These are phyloP conservation scores for Morpho achilles DNA, from an alignment of 2,888 invertebrate species.

Conservation along the genomic window DNA sequence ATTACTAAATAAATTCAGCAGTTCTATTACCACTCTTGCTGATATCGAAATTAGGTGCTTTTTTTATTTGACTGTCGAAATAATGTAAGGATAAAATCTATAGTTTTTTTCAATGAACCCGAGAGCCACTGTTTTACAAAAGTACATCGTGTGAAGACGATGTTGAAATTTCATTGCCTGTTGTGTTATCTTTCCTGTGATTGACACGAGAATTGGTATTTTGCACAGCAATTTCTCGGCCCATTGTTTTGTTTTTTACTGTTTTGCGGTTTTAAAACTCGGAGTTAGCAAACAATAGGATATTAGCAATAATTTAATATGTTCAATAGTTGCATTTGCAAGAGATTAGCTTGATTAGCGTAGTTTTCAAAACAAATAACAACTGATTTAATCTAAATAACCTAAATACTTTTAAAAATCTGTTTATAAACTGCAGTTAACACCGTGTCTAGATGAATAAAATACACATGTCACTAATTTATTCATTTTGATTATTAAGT, in stretches of 20 bases:
- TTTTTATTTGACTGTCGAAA: not conserved
- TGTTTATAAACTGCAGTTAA: too few relatives aligned
- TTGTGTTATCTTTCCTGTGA: not conserved
- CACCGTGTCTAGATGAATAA: too few relatives aligned
- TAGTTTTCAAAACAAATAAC: too few relatives aligned
- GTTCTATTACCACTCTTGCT: too few relatives aligned
- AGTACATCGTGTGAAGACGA: not conserved
- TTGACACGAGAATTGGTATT: not conserved
- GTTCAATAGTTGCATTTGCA: not conserved
- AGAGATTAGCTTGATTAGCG: not conserved
- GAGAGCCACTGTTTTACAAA: not conserved
- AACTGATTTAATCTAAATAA: too few relatives aligned
- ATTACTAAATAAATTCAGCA: not conserved
- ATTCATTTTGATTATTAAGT: too few relatives aligned
- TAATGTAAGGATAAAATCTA: not conserved
- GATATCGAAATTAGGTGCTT: too few relatives aligned
- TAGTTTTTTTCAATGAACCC: too few relatives aligned
- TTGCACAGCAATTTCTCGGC: not conserved
- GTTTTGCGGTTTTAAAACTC: not conserved
- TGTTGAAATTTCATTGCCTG: not conserved
- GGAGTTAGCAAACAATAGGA: not conserved
- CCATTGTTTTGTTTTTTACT: constrained; percentile 3
- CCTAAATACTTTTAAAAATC: too few relatives aligned
- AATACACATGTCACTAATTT: too few relatives aligned
- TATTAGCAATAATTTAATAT: not conserved